Evolutionary conservation across 2,797 vertebrate species (phyloP).

Genomic region (Oryzias sinensis): DNA sequence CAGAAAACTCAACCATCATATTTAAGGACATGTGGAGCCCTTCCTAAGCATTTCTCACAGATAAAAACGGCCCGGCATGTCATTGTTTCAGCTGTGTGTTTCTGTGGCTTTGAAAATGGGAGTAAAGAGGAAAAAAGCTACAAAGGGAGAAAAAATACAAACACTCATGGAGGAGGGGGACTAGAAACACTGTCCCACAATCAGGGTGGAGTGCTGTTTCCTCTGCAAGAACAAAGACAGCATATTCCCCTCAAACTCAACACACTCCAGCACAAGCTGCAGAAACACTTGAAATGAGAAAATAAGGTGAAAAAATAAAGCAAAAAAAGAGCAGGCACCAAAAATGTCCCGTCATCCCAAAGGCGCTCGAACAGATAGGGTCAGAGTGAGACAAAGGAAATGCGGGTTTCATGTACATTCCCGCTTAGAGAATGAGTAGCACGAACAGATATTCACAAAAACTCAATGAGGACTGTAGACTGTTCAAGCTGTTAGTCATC

Average conservation of each 20-base stretch:
- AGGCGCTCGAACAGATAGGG: too few species aligned
- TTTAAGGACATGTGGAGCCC: conserved; percentile 20
- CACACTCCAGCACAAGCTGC: conserved; percentile 25
- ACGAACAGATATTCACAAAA: too few species aligned
- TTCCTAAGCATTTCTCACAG: conserved; percentile 28
- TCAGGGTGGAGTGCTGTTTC: conserved; percentile 45
- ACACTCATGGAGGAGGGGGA: conserved; percentile 24
- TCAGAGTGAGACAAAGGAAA: too few species aligned
- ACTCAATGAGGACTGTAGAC: too few species aligned
- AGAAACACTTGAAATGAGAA: conserved; percentile 26
- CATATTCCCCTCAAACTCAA: conserved; percentile 64
- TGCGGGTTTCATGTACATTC: too few species aligned
- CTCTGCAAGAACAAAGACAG: conserved; percentile 69
- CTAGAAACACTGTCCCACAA: conserved; percentile 69
- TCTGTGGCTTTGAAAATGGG: conserved; percentile 35
- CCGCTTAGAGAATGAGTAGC: too few species aligned
- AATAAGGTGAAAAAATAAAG: background rate
- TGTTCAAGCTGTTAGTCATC: too few species aligned
- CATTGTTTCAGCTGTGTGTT: conserved; percentile 34
- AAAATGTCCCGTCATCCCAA: too few species aligned
- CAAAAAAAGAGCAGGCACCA: conserved; percentile 1
- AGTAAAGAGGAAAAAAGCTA: conserved; percentile 38
- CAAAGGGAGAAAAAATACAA: conserved; percentile 57
- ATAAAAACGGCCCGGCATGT: conserved; percentile 14
- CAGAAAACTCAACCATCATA: conserved; percentile 21